Evolutionary conservation across 2,113 vertebrate species (phyloP), one percentile per base, ranked within the genome.

Genomic region (Daboia siamensis): DNA sequence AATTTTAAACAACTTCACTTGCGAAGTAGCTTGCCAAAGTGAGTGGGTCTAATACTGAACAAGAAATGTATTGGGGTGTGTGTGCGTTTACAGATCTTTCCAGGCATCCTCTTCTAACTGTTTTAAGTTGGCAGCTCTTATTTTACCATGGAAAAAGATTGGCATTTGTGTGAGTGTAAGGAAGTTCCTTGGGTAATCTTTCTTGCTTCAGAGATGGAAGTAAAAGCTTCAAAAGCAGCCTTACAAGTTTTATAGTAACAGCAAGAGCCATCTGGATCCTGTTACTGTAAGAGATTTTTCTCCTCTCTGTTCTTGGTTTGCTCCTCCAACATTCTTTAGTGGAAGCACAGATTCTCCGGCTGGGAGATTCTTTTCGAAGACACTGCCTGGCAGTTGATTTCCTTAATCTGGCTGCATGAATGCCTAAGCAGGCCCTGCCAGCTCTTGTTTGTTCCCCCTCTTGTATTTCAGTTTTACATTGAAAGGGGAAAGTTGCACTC

Each of bases 231-330:
- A 48, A 90, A 44, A 91, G 92, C 56, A 95, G 92, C 93, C 57
- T 94, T 93, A 90, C 87, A 26, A 93, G 94, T 56, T 10, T 61
- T 91, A 80, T 88, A 92, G 86, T 94, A 94, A 95, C 91, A 69
- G 90, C 94, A 92, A 94, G 85, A 91, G 93, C 95, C 95, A 96
- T 95, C 93, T 96, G 97, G 95, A 96, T 96, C 93, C 94, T 90
- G 93, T 97, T 96, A 97, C 93, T 92, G 93, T 93, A 94, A 92
- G 94, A n/a, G 91, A 57, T 74, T 80, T 46, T 61, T 93, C 91
- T 33, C n/a, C 55, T n/a, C 93, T 86, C 91, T 91, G 57, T 33
- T 90, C 93, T 64, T 48, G 33, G 20, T 88, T 95, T 84, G 91
- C 91, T 94, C 54, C 33, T 94, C 56, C 33, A 80, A 89, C 94